These are phyloP conservation scores for Pyrocephalus nanus DNA, from an alignment of 2,797 vertebrate species.

Conservation along the genomic window DNA sequence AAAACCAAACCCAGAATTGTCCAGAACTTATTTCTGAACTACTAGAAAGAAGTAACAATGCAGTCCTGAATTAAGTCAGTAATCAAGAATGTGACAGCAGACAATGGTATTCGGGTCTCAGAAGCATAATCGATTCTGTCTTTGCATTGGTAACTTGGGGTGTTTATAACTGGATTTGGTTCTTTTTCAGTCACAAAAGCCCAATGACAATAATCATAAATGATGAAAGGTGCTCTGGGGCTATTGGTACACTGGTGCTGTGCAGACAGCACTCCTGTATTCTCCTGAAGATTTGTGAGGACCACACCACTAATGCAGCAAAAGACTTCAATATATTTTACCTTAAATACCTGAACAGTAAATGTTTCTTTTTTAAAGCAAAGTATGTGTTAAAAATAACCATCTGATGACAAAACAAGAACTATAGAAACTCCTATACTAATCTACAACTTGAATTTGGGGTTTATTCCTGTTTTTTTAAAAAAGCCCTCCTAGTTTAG, in stretches of 20 bases:
- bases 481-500: not conserved
- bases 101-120: not conserved
- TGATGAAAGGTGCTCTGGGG: not conserved
- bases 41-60: not conserved
- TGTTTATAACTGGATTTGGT: not conserved
- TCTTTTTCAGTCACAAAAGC: not conserved
- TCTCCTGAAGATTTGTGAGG: not conserved
- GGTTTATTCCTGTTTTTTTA: not conserved
- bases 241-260: not conserved
- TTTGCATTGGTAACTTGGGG: not conserved
- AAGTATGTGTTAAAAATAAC: not conserved
- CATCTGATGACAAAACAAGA: not conserved
- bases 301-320: not conserved
- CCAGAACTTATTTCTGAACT: conserved; percentile 29
- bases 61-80: not conserved
- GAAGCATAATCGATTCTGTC: not conserved
- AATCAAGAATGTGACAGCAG: not conserved
- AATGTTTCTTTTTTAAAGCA: not conserved
- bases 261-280: not conserved
- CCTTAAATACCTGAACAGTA: not conserved
- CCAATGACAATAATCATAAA: not conserved
- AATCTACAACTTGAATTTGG: not conserved
- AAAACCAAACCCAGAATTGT: not conserved
- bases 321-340: not conserved
- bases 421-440: not conserved